Conservation (phyloP, 2,888 invertebrate genomes). For the Drosophila hamatofila region DNA sequence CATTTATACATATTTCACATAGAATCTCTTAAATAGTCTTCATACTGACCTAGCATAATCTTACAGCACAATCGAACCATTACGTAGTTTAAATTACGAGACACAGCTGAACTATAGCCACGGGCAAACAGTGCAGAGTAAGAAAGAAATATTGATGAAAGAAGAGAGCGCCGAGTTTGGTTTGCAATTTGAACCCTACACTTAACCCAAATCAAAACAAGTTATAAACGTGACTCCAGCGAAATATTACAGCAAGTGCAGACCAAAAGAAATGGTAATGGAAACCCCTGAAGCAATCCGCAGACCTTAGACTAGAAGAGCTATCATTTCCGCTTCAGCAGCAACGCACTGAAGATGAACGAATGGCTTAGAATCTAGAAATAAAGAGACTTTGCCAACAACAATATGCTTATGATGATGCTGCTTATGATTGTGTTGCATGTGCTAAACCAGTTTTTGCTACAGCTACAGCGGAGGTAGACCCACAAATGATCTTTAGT, state of each 20-base stretch:
- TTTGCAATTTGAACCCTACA: conserved; percentile 61
- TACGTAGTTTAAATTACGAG: conserved; percentile 35
- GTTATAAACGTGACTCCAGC: conserved; percentile 68
- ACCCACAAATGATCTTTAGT: conserved; percentile 20
- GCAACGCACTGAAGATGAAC: conserved; percentile 73
- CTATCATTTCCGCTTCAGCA: conserved; percentile 76
- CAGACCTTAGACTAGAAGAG: conserved; percentile 33
- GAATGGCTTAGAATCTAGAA: conserved; percentile 69
- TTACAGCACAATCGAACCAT: conserved; percentile 35
- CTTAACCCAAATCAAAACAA: conserved; percentile 77
- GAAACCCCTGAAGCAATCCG: conserved; percentile 43
- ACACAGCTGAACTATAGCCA: conserved; percentile 25
- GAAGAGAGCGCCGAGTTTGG: conserved; percentile 1
- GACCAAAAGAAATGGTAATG: conserved; percentile 33
- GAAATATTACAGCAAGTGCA: conserved; percentile 51
- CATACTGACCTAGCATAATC: neutral
- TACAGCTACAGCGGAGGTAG: conserved; percentile 39
- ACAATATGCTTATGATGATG: too few relatives aligned
- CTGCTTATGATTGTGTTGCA: conserved; percentile 44
- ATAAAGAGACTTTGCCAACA: conserved; percentile 10
- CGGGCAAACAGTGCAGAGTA: conserved; percentile 1
- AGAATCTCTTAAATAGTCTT: neutral
- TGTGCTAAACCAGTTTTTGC: conserved; percentile 74
- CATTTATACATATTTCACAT: neutral
- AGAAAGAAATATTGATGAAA: neutral